phyloP scores from a whole-genome alignment of 2,888 invertebrate species.

The Elmis aenea region DNA sequence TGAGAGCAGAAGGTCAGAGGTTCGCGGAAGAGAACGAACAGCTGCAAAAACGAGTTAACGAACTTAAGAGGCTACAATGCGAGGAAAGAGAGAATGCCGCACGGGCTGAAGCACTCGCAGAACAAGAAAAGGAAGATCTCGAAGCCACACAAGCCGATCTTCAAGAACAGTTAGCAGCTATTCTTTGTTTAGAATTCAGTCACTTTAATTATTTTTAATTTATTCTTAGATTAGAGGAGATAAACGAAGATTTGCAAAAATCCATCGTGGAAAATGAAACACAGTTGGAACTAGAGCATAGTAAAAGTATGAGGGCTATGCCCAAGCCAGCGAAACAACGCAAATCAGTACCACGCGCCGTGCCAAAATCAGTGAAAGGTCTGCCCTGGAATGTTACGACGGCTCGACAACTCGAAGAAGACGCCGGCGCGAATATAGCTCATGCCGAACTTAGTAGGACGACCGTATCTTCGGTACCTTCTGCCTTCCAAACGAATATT shows the following conservation, averaged over 20 bases:
- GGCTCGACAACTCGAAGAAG: conserved; percentile 12
- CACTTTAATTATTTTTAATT: too few species aligned
- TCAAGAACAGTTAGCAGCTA: conserved; percentile 32
- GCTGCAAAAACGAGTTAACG: conserved; percentile 33
- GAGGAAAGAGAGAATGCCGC: conserved; percentile 29
- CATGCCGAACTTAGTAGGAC: conserved; percentile 27
- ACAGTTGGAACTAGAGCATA: too few species aligned
- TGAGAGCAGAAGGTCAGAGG: conserved; percentile 42
- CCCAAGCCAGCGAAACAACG: conserved; percentile 9
- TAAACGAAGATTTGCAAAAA: conserved; percentile 37
- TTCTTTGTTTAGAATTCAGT: too few species aligned
- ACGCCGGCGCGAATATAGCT: conserved; percentile 16
- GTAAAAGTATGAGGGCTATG: conserved; percentile 24
- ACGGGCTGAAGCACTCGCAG: conserved; percentile 31
- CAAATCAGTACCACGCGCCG: not conserved
- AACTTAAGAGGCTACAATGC: conserved; percentile 35
- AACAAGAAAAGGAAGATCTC: conserved; percentile 31
- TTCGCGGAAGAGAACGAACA: conserved; percentile 39
- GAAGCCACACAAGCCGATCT: conserved; percentile 35
- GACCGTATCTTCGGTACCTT: conserved; percentile 16
- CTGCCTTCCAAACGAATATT: conserved; percentile 9
- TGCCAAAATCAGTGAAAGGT: conserved; percentile 1
- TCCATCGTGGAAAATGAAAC: conserved; percentile 35
- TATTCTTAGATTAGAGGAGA: conserved; percentile 30
- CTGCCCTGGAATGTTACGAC: conserved; percentile 25